These are phyloP conservation scores for Nomada ruficornis DNA, from an alignment of 2,888 invertebrate species.

Conservation along the genomic window DNA sequence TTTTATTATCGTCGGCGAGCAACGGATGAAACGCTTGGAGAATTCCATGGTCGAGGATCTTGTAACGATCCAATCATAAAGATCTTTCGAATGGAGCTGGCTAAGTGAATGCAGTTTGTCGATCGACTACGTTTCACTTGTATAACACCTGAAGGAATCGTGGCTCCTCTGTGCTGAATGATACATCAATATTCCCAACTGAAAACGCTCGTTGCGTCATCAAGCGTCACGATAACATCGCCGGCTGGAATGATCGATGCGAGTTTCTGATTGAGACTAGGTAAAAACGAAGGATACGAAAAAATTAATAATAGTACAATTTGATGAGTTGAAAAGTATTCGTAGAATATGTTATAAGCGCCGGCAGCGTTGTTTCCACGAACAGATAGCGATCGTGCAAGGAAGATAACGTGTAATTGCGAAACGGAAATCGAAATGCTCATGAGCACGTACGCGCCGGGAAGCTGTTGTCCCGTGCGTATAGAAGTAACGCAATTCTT, in stretches of 20 bases:
- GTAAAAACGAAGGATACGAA: too few relatives aligned
- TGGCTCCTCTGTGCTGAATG: not conserved
- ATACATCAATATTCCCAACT: constrained; percentile 3
- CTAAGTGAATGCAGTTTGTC: constrained; percentile 16
- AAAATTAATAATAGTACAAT: not conserved
- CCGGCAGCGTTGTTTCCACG: not conserved
- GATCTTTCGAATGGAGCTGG: constrained; percentile 31
- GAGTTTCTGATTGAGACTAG: not conserved
- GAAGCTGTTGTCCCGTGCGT: not conserved
- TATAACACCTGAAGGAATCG: not conserved
- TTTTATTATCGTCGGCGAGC: constrained; percentile 37
- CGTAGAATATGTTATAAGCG: not conserved
- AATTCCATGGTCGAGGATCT: not conserved
- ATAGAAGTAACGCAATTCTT: constrained; percentile 9
- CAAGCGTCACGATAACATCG: not conserved
- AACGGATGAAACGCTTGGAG: constrained; percentile 13
- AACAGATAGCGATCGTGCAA: constrained; percentile 26
- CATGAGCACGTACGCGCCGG: not conserved
- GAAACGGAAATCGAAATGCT: constrained; percentile 20
- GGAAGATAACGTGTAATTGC: not conserved
- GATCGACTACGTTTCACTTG: not conserved
- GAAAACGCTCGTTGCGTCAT: constrained; percentile 1
- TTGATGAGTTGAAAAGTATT: not conserved
- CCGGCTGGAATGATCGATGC: not conserved
- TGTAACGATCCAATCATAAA: not conserved